Percentiles rank a stretch among this genome's conserved stretches.
Conservation (phyloP, 2,888 invertebrate species). For the Habrosyne pyritoides region DNA sequence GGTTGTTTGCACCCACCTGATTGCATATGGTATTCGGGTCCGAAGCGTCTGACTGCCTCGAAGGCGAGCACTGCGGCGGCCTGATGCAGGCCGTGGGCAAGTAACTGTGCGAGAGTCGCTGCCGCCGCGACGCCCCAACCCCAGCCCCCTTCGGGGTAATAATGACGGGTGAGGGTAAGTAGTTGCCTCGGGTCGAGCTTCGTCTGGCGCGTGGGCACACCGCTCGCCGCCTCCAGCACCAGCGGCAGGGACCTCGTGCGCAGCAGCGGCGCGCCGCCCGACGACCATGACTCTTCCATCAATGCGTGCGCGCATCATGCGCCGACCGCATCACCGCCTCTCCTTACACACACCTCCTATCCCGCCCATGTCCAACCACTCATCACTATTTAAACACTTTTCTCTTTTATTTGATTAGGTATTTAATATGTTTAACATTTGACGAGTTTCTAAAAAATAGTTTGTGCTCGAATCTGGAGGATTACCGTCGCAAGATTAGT, state of each 20-base stretch:
- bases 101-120: slow-evolving; percentile 88
- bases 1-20: slow-evolving; percentile 76
- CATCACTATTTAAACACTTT: slow-evolving; percentile 33
- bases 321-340: slow-evolving; percentile 68
- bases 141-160: slow-evolving; percentile 95
- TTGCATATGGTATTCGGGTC: slow-evolving; percentile 83
- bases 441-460: background rate
- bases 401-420: background rate
- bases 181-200: slow-evolving; percentile 83
- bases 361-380: slow-evolving; percentile 65
- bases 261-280: slow-evolving; percentile 84
- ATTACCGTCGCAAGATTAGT: background rate
- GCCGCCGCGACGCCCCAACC: slow-evolving; percentile 92
- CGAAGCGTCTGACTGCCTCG: slow-evolving; percentile 84
- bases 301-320: slow-evolving; percentile 78
- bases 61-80: slow-evolving; percentile 85
- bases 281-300: slow-evolving; percentile 83
- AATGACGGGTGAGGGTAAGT: slow-evolving; percentile 89
- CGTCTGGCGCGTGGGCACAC: slow-evolving; percentile 73
- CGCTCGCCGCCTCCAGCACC: slow-evolving; percentile 81
- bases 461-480: background rate
- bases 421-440: background rate
- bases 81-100: slow-evolving; percentile 89
- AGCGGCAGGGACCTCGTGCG: slow-evolving; percentile 88
- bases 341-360: slow-evolving; percentile 50